Evolutionary conservation across 1,140 invertebrate genomes (phyloP), one percentile per base, ranked within the genome.

Genomic region (Aleiodes sp.): DNA sequence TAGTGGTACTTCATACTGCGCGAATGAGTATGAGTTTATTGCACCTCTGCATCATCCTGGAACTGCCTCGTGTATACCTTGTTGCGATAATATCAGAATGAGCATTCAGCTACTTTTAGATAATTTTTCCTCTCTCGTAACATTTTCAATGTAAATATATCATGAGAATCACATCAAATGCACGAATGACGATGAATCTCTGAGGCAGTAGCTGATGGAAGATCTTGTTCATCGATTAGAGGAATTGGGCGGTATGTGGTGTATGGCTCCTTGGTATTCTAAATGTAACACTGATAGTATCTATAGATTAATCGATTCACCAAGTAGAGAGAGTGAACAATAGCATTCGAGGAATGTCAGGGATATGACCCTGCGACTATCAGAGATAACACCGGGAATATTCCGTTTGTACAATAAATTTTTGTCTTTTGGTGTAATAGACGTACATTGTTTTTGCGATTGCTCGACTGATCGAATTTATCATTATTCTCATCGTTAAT

Each of bases 211-310:
- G 35, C 24, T 26, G 21, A 39, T 35, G 61, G n/a, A 28, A 64
- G 39, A 64, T 64, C 61, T 64, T 21, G 61, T 64, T 43, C 39
- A 64, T 64, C 37, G 61, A 64, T 64, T 64, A 64, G 61, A 37
- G 61, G 26, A 41, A 64, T 64, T 43, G 61, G 33, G 28, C 61
- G 41, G 35, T 64, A 29, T 24, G n/a, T 8, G 28, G 28, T n/a
- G 19, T 24, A 24, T 16, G 28, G 28, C 26, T 10, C 24, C 10
- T n/a, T 28, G 26, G 16, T 9, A 4, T 21, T 29, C 28, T 1
- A 16, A 14, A 35, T 31, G 60, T 62, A 35, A 62, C 29, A 21
- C 19, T 29, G 60, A 62, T 62, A 14, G 28, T 62, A 62, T 62
- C 60, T 62, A 2, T 31, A 21, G 41, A 46, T 46, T 14, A 62